Evolutionary conservation across 2,113 vertebrate genomes (phyloP).

Genomic region (Heterotilapia buettikoferi): DNA sequence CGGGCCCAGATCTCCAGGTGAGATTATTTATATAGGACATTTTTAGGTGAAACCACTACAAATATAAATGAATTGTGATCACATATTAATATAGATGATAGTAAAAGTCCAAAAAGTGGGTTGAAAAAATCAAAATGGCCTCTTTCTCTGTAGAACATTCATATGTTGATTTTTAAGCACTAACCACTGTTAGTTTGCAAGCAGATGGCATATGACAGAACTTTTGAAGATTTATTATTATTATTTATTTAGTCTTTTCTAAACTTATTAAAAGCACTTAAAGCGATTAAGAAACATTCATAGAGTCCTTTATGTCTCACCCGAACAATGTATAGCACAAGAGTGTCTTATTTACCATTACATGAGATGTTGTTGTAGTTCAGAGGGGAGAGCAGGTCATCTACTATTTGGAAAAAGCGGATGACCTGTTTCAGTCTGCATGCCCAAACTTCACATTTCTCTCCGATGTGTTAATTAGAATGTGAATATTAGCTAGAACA

Average conservation of each 20-base stretch:
- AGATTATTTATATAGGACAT: not conserved
- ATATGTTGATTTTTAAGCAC: too few species aligned
- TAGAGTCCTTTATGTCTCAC: not conserved
- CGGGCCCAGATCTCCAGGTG: not conserved
- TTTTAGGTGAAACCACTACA: fast-evolving
- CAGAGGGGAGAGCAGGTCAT: not conserved
- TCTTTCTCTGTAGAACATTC: fast-evolving
- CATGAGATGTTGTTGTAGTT: fast-evolving
- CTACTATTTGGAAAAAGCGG: not conserved
- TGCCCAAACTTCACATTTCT: not conserved
- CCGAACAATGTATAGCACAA: not conserved
- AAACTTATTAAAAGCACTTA: not conserved
- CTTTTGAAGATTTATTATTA: not conserved
- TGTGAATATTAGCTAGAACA: not conserved
- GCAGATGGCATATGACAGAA: not conserved
- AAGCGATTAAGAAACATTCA: fast-evolving
- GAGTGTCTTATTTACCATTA: not conserved
- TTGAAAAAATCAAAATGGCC: not conserved
- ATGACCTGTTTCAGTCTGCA: not conserved
- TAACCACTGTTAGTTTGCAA: fast-evolving
- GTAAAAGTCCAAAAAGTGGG: fast-evolving
- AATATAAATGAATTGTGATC: not conserved
- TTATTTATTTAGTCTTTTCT: not conserved
- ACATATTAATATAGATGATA: not conserved
- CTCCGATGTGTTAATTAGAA: not conserved